phyloP scores from a whole-genome alignment of 2,888 invertebrate genomes.

The Beris morrisii region DNA sequence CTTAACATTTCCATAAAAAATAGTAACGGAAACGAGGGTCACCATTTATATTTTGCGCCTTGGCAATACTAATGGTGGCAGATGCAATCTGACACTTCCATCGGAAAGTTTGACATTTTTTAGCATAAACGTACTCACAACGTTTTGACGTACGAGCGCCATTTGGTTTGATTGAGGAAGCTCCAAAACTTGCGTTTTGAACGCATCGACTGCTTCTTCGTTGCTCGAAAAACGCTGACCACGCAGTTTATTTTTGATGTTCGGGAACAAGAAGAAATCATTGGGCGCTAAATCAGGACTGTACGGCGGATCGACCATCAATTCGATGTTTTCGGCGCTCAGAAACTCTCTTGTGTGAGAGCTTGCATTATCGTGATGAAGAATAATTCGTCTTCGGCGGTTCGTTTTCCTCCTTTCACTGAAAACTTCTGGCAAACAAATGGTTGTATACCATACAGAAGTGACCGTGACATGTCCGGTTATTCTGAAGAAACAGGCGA shows the following conservation, averaged over 20 bases:
- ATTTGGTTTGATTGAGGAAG: no score
- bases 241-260: no score
- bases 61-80: conserved; percentile 6
- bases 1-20: no score
- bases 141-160: conserved; percentile 17
- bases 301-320: no score
- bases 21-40: no score
- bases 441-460: not conserved
- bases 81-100: not conserved
- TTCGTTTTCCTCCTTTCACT: not conserved
- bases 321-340: not conserved
- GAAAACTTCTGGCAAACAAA: conserved; percentile 1
- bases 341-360: not conserved
- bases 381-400: no score
- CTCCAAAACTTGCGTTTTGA: no score
- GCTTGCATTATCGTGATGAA: not conserved
- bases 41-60: not conserved
- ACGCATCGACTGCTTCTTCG: no score
- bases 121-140: not conserved
- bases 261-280: no score
- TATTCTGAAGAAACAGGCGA: not conserved
- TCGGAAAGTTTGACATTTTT: no score
- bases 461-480: not conserved
- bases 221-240: no score
- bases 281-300: no score